These are phyloP conservation scores for Neodontobutis hainanensis DNA, from an alignment of 2,113 vertebrate genomes.

Conservation along the genomic window DNA sequence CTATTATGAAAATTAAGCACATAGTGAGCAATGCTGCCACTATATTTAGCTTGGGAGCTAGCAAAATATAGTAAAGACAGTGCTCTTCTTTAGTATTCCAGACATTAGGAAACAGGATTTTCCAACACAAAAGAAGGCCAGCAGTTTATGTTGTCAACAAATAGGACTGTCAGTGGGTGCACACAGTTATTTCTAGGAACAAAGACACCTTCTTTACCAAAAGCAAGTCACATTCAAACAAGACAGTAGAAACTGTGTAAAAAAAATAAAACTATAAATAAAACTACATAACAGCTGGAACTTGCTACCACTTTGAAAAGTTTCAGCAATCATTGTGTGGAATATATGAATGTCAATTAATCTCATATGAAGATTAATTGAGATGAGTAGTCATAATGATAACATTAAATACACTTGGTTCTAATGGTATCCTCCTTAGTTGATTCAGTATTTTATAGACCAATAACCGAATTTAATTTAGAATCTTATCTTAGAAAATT, in stretches of 20 bases:
- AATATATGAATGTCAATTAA: too few relatives aligned
- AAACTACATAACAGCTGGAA: neutral
- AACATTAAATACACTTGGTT: too few relatives aligned
- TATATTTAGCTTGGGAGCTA: constrained; percentile 73
- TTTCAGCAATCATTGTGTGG: neutral
- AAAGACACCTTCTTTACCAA: constrained; percentile 1
- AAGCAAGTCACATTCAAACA: neutral
- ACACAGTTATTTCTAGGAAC: constrained; percentile 10
- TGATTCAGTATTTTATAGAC: neutral
- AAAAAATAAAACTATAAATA: too few relatives aligned
- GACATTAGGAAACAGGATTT: constrained; percentile 66
- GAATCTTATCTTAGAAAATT: neutral
- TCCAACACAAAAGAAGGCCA: constrained; percentile 57
- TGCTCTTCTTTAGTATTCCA: constrained; percentile 64
- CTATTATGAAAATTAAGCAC: constrained; percentile 37
- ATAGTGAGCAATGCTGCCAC: constrained; percentile 38
- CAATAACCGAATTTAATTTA: neutral
- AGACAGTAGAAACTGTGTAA: too few relatives aligned
- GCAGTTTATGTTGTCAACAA: constrained; percentile 52
- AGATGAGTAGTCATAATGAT: too few relatives aligned
- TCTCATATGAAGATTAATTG: too few relatives aligned
- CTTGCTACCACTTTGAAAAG: neutral
- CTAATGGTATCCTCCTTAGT: too few relatives aligned
- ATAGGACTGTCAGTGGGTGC: constrained; percentile 18
- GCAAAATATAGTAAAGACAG: neutral